Conservation (phyloP, 2,797 vertebrate species). For the Arvicola amphibius region DNA sequence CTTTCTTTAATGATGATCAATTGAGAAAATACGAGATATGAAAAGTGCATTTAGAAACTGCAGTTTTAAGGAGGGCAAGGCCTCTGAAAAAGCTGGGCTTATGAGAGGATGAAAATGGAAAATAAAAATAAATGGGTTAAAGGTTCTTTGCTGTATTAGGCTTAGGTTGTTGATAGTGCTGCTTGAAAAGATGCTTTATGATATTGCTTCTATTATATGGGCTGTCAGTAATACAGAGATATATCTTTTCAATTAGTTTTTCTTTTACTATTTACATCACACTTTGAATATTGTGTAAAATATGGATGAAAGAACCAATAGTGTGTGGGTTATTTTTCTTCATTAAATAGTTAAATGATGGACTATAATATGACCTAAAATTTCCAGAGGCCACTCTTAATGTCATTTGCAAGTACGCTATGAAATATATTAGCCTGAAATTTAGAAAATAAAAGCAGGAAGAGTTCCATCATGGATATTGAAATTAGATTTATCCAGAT, state of each 20-base stretch:
- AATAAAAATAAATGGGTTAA: not conserved
- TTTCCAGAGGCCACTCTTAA: not conserved
- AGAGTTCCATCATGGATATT: not conserved
- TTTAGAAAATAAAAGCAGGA: not conserved
- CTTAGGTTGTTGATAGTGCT: not conserved
- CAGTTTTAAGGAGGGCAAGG: not conserved
- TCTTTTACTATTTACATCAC: not conserved
- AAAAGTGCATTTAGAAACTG: not conserved
- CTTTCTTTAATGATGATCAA: not conserved
- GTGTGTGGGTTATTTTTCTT: not conserved
- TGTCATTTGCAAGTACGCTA: not conserved
- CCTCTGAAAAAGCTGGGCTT: fast-evolving
- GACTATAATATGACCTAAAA: not conserved
- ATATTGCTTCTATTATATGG: not conserved
- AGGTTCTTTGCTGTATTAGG: not conserved
- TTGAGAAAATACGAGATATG: not conserved
- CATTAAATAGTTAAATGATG: not conserved
- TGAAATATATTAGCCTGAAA: not conserved
- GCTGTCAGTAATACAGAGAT: not conserved
- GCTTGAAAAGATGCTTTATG: not conserved
- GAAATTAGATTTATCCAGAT: not conserved
- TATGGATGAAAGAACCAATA: not conserved
- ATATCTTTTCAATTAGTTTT: not conserved
- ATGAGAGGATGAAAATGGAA: not conserved
- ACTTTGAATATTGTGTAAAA: not conserved